phyloP scores from a whole-genome alignment of 2,888 invertebrate genomes.

The Hirtodrosophila alboralis region DNA sequence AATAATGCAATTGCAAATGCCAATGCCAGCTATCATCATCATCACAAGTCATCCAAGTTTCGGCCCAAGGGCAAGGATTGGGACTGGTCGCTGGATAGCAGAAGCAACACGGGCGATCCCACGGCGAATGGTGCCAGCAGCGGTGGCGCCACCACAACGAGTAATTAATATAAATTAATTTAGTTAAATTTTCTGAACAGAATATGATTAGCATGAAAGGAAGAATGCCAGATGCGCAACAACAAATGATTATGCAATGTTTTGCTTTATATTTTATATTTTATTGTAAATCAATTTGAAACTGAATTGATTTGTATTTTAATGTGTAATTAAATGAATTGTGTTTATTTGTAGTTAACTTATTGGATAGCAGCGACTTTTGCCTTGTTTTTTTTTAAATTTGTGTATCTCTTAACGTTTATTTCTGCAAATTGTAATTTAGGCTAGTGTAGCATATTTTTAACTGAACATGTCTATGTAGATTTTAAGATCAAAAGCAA shows the following conservation, averaged over 20 bases:
- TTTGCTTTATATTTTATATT: constrained; percentile 39
- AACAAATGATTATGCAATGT: constrained; percentile 36
- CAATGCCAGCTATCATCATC: constrained; percentile 75
- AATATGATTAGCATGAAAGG: constrained; percentile 17
- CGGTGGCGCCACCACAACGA: constrained; percentile 63
- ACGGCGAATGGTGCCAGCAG: constrained; percentile 35
- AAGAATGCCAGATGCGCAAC: constrained; percentile 26
- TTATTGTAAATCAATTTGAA: constrained; percentile 20
- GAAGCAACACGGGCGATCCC: constrained; percentile 69
- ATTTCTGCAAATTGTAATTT: constrained; percentile 41
- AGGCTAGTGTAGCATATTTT: constrained; percentile 50
- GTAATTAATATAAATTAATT: constrained; percentile 76
- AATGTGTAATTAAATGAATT: constrained; percentile 70
- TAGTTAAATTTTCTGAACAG: constrained; percentile 73
- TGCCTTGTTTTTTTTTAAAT: constrained; percentile 46
- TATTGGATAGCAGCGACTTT: constrained; percentile 59
- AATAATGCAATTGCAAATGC: constrained; percentile 24
- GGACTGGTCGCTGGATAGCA: constrained; percentile 86
- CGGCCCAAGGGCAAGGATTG: constrained; percentile 90
- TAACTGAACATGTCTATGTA: constrained; percentile 39
- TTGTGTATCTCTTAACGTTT: constrained; percentile 40
- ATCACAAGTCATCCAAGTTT: constrained; percentile 87
- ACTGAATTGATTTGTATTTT: constrained; percentile 28
- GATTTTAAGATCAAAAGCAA: constrained; percentile 26
- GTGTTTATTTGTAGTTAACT: constrained; percentile 69